Base-by-base conservation (phyloP, 2,888 invertebrate species). In the Microplitis deprimator region DNA sequence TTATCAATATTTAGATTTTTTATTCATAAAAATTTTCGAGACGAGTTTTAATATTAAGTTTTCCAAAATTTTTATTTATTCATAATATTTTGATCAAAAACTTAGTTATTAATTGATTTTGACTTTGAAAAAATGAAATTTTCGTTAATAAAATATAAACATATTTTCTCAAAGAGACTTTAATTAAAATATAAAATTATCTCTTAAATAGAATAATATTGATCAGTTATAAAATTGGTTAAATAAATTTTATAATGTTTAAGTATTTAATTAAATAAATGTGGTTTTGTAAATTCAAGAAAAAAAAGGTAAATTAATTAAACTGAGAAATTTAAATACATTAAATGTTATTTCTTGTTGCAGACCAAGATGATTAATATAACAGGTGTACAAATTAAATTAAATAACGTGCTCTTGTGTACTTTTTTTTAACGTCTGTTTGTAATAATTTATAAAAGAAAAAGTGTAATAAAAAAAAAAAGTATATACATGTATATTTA, bases 391-490 rank as follows among this genome's bases (percentile, higher is more conserved):
- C 13, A 61, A 62, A 61, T 71, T 62, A 71, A 71, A 61, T 60
- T 29, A 71, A 65, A 65, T 7, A 29, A 61, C 40, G 38, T 50
- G 10, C 20, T 50, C 38, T 70, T 70, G 41, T 69, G 3, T 70
- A 70, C 20, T 29, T 60, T 41, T 59, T 60, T 70, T 13, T 50
- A n/a, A 60, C 60, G 59, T 70, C 59, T 29, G 40, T 6, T 59
- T 39, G 50, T n/a, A 70, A 70, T 70, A 20, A 70, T 70, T 70
- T n/a, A 60, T 29, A 29, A 59, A 59, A 29, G 20, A 50, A 69
- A 69, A 50, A 68, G 40, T 6, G 29, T 13, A 29, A 60, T 59
- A n/a, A 38, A 38, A 60, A 38, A 38, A 60, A 70, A 29, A 60
- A n/a, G 7, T 16, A 38, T n/a, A 16, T n/a, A 40, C 5, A 40